Conservation (phyloP, 1,140 invertebrate genomes). For the Zaprionus gabonicus region DNA sequence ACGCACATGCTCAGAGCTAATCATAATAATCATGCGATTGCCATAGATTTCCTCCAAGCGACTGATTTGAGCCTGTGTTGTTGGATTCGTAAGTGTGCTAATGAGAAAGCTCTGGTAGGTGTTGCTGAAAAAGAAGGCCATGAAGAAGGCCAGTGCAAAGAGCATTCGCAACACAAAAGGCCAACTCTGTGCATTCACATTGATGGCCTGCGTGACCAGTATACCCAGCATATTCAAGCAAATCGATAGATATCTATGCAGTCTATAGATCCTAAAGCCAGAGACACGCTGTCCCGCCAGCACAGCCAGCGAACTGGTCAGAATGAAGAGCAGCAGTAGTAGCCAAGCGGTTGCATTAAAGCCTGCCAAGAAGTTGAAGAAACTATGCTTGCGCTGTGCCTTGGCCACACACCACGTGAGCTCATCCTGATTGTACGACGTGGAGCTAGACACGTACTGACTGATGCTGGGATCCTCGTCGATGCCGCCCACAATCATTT, state of each 20-base stretch:
- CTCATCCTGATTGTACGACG: constrained; percentile 77
- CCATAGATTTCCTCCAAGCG: constrained; percentile 68
- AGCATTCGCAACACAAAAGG: constrained; percentile 42
- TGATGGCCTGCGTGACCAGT: constrained; percentile 64
- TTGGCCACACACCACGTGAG: constrained; percentile 81
- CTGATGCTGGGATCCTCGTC: constrained; percentile 79
- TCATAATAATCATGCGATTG: constrained; percentile 72
- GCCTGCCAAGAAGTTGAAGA: constrained; percentile 74
- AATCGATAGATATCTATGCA: constrained; percentile 55
- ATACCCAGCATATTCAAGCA: constrained; percentile 60
- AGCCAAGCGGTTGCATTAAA: constrained; percentile 56
- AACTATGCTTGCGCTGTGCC: constrained; percentile 59
- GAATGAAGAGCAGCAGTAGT: constrained; percentile 54
- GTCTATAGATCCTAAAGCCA: constrained; percentile 9
- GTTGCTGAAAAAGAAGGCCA: constrained; percentile 75
- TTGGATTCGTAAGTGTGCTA: constrained; percentile 75
- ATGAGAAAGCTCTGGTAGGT: constrained; percentile 79
- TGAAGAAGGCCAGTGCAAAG: constrained; percentile 56
- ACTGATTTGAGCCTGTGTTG: constrained; percentile 52
- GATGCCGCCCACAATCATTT: constrained; percentile 78
- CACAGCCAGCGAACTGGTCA: constrained; percentile 53
- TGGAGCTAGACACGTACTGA: constrained; percentile 74
- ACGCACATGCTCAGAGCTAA: constrained; percentile 71
- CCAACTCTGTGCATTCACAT: constrained; percentile 33
- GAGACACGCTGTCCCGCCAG: constrained; percentile 49